Evolutionary conservation across 2,113 vertebrate genomes (phyloP).

Genomic region (Phylloscopus whistleri): DNA sequence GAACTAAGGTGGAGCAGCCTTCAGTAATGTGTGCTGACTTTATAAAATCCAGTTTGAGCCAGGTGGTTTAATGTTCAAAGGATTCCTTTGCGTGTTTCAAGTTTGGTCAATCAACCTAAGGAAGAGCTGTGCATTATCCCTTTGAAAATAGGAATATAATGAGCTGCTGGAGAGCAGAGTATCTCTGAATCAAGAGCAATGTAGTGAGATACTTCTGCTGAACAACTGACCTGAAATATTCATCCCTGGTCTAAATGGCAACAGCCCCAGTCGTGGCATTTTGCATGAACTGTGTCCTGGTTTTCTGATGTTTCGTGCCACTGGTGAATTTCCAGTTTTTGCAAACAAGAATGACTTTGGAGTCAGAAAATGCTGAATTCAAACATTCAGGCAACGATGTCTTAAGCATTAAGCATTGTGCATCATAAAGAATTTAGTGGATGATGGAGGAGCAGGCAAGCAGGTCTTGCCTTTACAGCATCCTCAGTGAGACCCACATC

Average conservation of each 20-base stretch:
- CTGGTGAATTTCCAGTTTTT: background rate
- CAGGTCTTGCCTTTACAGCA: background rate
- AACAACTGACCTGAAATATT: background rate
- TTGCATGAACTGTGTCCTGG: background rate
- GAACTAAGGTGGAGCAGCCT: background rate
- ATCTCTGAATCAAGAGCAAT: background rate
- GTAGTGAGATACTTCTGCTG: background rate
- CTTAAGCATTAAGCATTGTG: background rate
- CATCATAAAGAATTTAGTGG: background rate
- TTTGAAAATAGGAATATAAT: background rate
- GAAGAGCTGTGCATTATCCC: background rate
- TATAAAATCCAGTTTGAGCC: background rate
- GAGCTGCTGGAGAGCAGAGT: background rate
- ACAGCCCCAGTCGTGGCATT: accelerated
- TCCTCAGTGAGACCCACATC: background rate
- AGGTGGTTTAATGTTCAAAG: background rate
- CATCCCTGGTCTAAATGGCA: background rate
- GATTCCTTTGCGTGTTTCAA: background rate
- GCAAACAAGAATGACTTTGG: background rate
- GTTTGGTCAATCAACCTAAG: background rate
- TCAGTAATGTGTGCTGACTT: background rate
- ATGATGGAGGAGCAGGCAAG: background rate
- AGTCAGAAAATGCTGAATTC: background rate
- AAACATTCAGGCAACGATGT: accelerated
- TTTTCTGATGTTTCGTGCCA: background rate